These are phyloP conservation scores for Aramus guarauna DNA, from an alignment of 2,113 vertebrate species.

Conservation along the genomic window DNA sequence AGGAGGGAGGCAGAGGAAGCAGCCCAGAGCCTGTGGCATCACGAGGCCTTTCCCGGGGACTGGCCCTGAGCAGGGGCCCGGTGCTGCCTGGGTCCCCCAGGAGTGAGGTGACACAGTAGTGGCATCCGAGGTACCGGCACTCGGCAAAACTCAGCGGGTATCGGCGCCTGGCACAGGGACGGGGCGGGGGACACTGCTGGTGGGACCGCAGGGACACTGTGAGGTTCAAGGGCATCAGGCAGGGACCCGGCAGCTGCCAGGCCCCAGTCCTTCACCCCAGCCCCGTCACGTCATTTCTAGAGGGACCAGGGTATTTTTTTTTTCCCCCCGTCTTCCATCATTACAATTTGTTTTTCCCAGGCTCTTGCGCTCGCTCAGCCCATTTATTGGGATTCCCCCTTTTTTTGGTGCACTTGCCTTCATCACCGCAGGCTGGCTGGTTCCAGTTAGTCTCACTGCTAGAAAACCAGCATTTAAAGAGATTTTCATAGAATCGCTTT, in stretches of 20 bases:
- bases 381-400: not conserved
- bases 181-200: not conserved
- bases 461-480: not conserved
- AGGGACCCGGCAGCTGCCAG: not conserved
- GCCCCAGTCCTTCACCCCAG: not conserved
- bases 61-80: not conserved
- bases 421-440: accelerated
- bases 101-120: not conserved
- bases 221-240: not conserved
- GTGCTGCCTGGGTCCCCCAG: not conserved
- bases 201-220: not conserved
- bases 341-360: not conserved
- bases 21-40: not conserved
- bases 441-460: not conserved
- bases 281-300: not conserved
- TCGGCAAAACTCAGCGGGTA: not conserved
- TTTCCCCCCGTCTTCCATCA: accelerated
- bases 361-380: not conserved
- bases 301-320: not conserved
- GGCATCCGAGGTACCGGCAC: not conserved
- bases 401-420: not conserved
- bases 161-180: accelerated
- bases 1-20: not conserved
- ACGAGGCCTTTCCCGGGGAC: not conserved
- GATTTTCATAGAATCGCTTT: not conserved